phyloP scores from a whole-genome alignment of 30 jellyfish, hydroid and myxozoan species.

The Chrysaora quinquecirrha region DNA sequence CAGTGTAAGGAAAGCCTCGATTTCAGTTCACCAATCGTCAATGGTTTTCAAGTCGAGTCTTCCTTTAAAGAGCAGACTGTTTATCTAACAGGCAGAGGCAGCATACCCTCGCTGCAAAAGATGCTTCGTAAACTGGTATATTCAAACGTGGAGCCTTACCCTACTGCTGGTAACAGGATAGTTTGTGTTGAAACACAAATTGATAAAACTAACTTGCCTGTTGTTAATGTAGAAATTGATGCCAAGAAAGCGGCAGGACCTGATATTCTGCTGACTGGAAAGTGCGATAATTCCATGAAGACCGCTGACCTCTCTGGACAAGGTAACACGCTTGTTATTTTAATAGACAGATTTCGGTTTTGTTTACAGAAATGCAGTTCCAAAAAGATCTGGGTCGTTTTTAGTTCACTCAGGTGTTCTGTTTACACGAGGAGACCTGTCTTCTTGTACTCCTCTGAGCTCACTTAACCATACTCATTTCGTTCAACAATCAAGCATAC shows the following conservation, averaged over 20 bases:
- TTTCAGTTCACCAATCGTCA: slow-evolving; percentile 19
- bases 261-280: slow-evolving; percentile 43
- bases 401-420: no score
- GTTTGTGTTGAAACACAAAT: slow-evolving; percentile 21
- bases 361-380: no score
- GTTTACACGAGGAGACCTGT: no score
- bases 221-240: slow-evolving; percentile 26
- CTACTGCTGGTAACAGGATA: slow-evolving; percentile 45
- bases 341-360: no score
- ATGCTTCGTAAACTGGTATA: slow-evolving; percentile 55
- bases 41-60: slow-evolving; percentile 46
- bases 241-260: slow-evolving; percentile 49
- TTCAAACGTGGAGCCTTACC: slow-evolving; percentile 54
- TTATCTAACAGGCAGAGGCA: slow-evolving; percentile 46
- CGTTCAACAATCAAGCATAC: no score
- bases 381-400: no score
- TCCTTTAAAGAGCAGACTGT: not conserved
- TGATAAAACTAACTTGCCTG: slow-evolving; percentile 31
- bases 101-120: slow-evolving; percentile 33
- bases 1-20: slow-evolving; percentile 53
- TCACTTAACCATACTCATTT: no score
- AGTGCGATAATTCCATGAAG: slow-evolving; percentile 38
- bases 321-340: no score
- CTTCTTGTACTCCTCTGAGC: no score
- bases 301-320: slow-evolving; percentile 4